phyloP scores from a whole-genome alignment of 2,888 invertebrate species.

The Dasypogon diadema region DNA sequence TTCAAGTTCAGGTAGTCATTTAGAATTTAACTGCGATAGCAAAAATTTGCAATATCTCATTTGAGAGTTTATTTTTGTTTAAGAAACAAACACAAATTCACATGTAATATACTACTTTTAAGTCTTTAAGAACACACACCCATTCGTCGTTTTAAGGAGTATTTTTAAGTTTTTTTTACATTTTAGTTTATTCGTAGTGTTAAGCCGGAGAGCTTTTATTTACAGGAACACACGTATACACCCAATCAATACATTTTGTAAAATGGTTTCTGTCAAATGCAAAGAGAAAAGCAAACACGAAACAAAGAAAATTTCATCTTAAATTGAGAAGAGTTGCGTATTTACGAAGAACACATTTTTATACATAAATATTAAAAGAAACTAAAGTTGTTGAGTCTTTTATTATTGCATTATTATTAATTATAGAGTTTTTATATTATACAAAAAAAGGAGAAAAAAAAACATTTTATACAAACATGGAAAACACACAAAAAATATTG shows the following conservation, averaged over 20 bases:
- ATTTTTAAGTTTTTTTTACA: conserved; percentile 25
- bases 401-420: conserved; percentile 44
- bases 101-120: conserved; percentile 36
- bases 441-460: conserved; percentile 12
- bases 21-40: conserved; percentile 57
- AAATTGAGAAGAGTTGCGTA: conserved; percentile 26
- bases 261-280: conserved; percentile 23
- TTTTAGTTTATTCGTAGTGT: conserved; percentile 22
- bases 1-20: conserved; percentile 58
- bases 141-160: conserved; percentile 19
- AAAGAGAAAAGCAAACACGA: neutral
- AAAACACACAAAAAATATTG: neutral
- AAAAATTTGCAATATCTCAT: conserved; percentile 54
- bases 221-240: conserved; percentile 20
- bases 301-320: conserved; percentile 16
- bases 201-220: conserved; percentile 26
- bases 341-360: conserved; percentile 22
- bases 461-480: conserved; percentile 38
- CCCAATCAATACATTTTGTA: conserved; percentile 31
- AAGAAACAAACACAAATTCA: conserved; percentile 39
- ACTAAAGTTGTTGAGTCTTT: conserved; percentile 44
- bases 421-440: conserved; percentile 46
- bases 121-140: conserved; percentile 19
- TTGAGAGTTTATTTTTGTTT: conserved; percentile 45
- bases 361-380: conserved; percentile 33